Base-by-base conservation (phyloP, 30 jellyfish, hydroid and myxozoan species). In the Nemopilema nomurai region DNA sequence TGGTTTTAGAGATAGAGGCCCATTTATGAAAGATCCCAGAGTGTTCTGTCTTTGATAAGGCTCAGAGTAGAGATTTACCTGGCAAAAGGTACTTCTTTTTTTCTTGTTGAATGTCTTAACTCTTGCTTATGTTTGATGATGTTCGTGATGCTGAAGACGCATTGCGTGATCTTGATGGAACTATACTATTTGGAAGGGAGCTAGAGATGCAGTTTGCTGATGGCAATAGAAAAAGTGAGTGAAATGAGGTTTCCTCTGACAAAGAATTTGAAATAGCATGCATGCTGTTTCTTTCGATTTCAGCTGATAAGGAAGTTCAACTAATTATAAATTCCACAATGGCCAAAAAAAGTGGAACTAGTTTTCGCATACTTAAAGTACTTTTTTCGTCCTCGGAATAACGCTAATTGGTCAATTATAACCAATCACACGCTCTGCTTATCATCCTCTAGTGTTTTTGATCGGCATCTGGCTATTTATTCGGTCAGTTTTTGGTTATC, bases 61-160 rank as follows among this genome's bases (percentile, higher is more conserved):
- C n/a, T n/a, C n/a, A n/a, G n/a, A 19, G n/a, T 63, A 63, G 72
- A 63, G 72, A 63, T 63, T 19, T 63, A 19, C 27, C 29, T 24
- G 29, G 9, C 0, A 28, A 31, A 64, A 73, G 83, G 83, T 73
- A 73, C 51, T 30, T 70, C 3, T 49, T 73, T 3, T 73, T 73
- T 73, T 25, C 24, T 73, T 29, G 83, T 41, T 41, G 6, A 41
- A 41, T 41, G 57, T 73, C 83, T 73, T 73, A 73, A 73, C 83
- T 73, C 32, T 13, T 23, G 51, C 53, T 65, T 74, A 94, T 86
- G 82, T 95, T 79, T 95, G 99, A 95, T 64, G 95, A 95, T 66
- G 73, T 75, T 19, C 94, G 97, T 24, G 99, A 95, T 87, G 99
- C 99, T 19, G 99, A 95, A 63, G 99, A 95, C 69, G 99, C 99